phyloP scores from a whole-genome alignment of 2,888 invertebrate species.

The Oscheius sp. region DNA sequence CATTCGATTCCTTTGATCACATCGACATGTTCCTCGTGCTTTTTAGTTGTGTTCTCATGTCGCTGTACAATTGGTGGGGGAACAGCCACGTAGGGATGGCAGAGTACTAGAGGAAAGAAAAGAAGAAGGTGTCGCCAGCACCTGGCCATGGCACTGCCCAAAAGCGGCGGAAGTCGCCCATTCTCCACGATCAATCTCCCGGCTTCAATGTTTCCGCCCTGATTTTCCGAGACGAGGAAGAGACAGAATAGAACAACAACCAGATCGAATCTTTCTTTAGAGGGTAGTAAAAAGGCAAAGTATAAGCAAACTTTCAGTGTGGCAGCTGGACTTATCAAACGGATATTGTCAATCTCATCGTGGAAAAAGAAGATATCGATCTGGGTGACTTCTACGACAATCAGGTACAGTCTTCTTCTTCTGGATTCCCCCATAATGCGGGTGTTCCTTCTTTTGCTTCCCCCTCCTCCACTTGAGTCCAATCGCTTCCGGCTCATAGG shows the following conservation, averaged over 20 bases:
- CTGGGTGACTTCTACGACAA: conserved; percentile 73
- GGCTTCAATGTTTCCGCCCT: conserved; percentile 11
- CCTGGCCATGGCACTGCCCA: conserved; percentile 29
- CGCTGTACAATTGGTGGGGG: background rate
- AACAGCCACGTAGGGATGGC: conserved; percentile 12
- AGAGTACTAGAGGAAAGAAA: conserved; percentile 1
- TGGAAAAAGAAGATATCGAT: conserved; percentile 65
- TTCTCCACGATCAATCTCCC: conserved; percentile 33
- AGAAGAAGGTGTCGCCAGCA: conserved; percentile 13
- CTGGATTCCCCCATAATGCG: background rate
- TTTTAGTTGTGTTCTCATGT: background rate
- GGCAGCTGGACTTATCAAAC: conserved; percentile 73
- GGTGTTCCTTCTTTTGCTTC: conserved; percentile 1
- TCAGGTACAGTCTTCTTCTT: conserved; percentile 49
- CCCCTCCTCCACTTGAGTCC: background rate
- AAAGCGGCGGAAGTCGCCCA: conserved; percentile 36
- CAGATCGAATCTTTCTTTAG: background rate
- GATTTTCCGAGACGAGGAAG: background rate
- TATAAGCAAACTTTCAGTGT: conserved; percentile 58
- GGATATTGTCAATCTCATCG: conserved; percentile 62
- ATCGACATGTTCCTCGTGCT: conserved; percentile 43
- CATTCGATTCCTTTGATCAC: conserved; percentile 65
- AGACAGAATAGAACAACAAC: background rate
- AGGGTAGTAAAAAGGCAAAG: background rate
- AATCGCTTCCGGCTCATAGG: conserved; percentile 19